Evolutionary conservation across 2,888 invertebrate species (phyloP), one percentile per base, ranked within the genome.

Genomic region (Chrysotoxum bicinctum): DNA sequence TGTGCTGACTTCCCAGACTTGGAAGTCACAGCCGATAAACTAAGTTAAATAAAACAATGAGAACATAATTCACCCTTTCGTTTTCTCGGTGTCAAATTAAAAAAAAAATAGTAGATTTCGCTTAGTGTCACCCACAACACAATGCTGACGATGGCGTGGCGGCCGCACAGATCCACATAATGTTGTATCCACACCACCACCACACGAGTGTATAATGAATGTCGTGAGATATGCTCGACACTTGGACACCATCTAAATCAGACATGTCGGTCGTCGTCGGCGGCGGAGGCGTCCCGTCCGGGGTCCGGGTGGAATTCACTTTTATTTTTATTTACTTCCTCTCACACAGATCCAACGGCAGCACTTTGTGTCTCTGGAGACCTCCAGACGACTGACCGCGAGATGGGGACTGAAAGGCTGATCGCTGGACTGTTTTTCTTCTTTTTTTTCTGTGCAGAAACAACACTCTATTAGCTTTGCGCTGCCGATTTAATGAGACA

Each of bases 401-500:
- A 26, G n/a, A 26, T 30, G 21, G 37, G 19, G 48, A 37, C 60
- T 68, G 70, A 23, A 5, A 26, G 2, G 64, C 48, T 64, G 50
- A 35, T 50, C 45, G 45, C 37, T 45, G 32, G 62, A 62, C 76
- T 68, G 52, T 54, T 32, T 32, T 35, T 56, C 26, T 26, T 26
- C 26, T 26, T 30, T 30, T 54, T 54, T 30, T 10, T 56, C 7
- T 21, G n/a, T 37, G 19, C 50, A 48, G 23, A 50, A 43, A 69
- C 72, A 19, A 54, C 32, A 48, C 37, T 40, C 48, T 50, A 60
- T 82, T 62, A 58, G 52, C 16, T 70, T 60, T 68, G 45, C 10
- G 40, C 26, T 64, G 74, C 70, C 70, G 70, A 84, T 80, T 84
- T 84, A 84, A 79, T 79, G 84, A 84, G 84, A 80, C 84, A 84